Percentiles rank a stretch among this genome's conserved stretches.
phyloP scores from a whole-genome alignment of 2,888 invertebrate species.

The Monopis laevigella region DNA sequence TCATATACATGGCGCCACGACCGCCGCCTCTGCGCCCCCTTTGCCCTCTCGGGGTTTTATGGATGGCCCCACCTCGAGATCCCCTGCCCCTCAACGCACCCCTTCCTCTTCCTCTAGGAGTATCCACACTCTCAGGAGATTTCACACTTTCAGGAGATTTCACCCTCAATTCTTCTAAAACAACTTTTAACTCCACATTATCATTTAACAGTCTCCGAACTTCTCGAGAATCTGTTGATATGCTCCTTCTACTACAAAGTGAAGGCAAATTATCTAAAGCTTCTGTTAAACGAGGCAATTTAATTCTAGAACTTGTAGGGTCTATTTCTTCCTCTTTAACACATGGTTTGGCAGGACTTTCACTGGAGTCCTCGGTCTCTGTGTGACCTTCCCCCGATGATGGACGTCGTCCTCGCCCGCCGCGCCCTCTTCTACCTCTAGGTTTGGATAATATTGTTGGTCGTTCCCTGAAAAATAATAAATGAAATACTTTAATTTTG shows the following conservation, averaged over 20 bases:
- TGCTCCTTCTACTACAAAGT: conserved; percentile 33
- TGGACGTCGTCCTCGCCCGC: conserved; percentile 17
- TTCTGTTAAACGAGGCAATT: conserved; percentile 56
- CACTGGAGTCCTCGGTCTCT: conserved; percentile 7
- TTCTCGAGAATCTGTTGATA: conserved; percentile 5
- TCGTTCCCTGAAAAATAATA: conserved; percentile 38
- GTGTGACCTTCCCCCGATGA: background rate
- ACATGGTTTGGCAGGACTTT: conserved; percentile 20
- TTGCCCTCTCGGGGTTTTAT: conserved; percentile 31
- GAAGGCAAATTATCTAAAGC: conserved; percentile 53
- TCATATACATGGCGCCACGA: conserved; percentile 41
- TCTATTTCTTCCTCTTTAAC: conserved; percentile 32
- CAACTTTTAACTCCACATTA: conserved; percentile 30
- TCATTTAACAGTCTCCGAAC: conserved; percentile 27
- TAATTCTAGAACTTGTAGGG: conserved; percentile 53
- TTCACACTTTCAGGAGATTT: conserved; percentile 33
- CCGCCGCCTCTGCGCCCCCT: conserved; percentile 50
- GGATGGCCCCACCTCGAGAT: conserved; percentile 26
- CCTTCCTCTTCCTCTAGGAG: conserved; percentile 23
- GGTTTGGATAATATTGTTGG: conserved; percentile 46
- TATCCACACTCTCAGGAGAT: conserved; percentile 28
- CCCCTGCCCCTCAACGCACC: conserved; percentile 29
- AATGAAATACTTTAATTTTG: too few species aligned
- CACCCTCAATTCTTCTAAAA: conserved; percentile 22
- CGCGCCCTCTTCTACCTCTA: conserved; percentile 41